A percentile compares a stretch with the other conserved stretches of the same genome.
These are phyloP conservation scores for Agrilus cyanescens DNA, from an alignment of 2,888 invertebrate species.

Conservation along the genomic window DNA sequence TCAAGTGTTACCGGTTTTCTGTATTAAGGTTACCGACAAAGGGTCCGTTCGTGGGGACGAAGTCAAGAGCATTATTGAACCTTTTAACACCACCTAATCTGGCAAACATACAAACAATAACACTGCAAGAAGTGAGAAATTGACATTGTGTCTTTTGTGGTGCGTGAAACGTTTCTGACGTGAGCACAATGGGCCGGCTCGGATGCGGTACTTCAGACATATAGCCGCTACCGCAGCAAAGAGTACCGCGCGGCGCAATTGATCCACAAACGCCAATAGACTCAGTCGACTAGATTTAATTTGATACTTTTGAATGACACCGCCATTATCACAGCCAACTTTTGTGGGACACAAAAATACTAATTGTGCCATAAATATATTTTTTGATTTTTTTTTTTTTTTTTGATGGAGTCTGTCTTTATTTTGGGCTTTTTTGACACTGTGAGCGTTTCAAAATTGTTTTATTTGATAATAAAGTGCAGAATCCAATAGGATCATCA, in stretches of 20 bases:
- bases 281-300: constrained; percentile 31
- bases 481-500: too few relatives aligned
- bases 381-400: too few relatives aligned
- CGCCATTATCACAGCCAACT: too few relatives aligned
- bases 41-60: background rate
- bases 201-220: constrained; percentile 34
- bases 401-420: too few relatives aligned
- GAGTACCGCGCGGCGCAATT: constrained; percentile 18
- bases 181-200: constrained; percentile 28
- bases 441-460: too few relatives aligned
- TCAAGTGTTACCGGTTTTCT: too few relatives aligned
- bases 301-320: constrained; percentile 20
- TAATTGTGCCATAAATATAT: too few relatives aligned
- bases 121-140: constrained; percentile 32
- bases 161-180: constrained; percentile 34
- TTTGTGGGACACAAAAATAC: too few relatives aligned
- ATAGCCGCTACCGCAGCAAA: constrained; percentile 25
- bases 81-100: constrained; percentile 22
- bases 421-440: too few relatives aligned
- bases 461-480: too few relatives aligned
- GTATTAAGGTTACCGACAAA: background rate
- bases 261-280: constrained; percentile 26
- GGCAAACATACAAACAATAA: constrained; percentile 33
- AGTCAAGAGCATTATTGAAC: constrained; percentile 1
- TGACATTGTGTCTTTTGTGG: constrained; percentile 34